A percentile compares a stretch with the other conserved stretches of the same genome.
phyloP scores from a whole-genome alignment of 2,888 invertebrate genomes.

The Diogma glabrata region DNA sequence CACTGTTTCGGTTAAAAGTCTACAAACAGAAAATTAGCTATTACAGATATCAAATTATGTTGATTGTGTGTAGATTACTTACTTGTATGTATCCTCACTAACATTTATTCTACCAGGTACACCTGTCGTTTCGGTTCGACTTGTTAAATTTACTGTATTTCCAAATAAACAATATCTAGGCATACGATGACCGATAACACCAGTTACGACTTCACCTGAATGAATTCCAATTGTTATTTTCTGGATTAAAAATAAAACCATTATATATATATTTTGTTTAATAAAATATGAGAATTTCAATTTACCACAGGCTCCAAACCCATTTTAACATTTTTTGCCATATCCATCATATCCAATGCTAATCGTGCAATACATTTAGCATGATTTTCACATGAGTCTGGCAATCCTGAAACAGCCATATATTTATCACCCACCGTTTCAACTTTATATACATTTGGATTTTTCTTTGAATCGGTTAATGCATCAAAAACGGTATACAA shows the following conservation, averaged over 20 bases:
- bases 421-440: constrained; percentile 97
- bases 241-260: constrained; percentile 39
- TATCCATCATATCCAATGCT: constrained; percentile 92
- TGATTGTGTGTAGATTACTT: no score
- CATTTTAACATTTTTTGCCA: constrained; percentile 73
- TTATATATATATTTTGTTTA: background rate
- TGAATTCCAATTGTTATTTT: constrained; percentile 90
- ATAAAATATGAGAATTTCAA: constrained; percentile 19
- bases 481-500: constrained; percentile 91
- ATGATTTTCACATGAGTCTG: constrained; percentile 81
- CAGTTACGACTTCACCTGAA: constrained; percentile 88
- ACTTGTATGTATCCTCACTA: constrained; percentile 86
- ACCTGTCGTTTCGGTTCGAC: constrained; percentile 87
- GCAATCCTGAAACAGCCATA: constrained; percentile 93
- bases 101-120: constrained; percentile 81
- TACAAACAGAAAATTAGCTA: constrained; percentile 1
- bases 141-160: constrained; percentile 88
- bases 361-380: constrained; percentile 82
- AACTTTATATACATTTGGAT: constrained; percentile 93
- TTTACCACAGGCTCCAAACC: constrained; percentile 80
- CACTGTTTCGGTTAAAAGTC: constrained; percentile 33
- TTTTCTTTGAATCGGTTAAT: constrained; percentile 80
- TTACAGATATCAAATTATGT: background rate
- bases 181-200: constrained; percentile 90
- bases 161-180: constrained; percentile 88